Conservation (phyloP, 2,888 invertebrate species). For the Caenorhabditis plicata region DNA sequence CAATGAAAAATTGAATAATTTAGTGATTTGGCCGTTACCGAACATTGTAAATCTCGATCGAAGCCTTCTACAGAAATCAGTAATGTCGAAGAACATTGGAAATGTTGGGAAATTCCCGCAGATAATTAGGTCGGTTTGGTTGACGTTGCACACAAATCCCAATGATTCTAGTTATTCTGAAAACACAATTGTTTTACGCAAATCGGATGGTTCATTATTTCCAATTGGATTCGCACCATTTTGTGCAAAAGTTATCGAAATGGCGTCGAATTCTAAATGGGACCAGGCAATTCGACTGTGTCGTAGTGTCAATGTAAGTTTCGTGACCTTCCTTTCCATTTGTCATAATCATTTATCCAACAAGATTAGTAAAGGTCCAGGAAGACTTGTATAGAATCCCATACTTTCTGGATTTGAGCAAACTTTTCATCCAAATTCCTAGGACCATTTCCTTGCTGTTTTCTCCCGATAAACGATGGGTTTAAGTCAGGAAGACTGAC, state of each 20-base stretch:
- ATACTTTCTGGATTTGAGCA: too few relatives aligned
- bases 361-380: too few relatives aligned
- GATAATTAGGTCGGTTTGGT: too few relatives aligned
- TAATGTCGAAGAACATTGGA: conserved; percentile 68
- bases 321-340: too few relatives aligned
- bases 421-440: too few relatives aligned
- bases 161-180: conserved; percentile 48
- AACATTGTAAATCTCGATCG: conserved; percentile 76
- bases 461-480: too few relatives aligned
- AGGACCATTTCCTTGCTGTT: too few relatives aligned
- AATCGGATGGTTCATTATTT: conserved; percentile 85
- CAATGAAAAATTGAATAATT: conserved; percentile 2
- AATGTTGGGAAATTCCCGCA: conserved; percentile 59
- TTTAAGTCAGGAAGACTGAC: too few relatives aligned
- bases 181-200: conserved; percentile 78
- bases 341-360: too few relatives aligned
- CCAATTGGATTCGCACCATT: conserved; percentile 77
- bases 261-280: conserved; percentile 75
- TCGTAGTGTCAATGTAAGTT: conserved; percentile 72
- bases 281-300: conserved; percentile 82
- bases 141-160: too few relatives aligned
- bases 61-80: conserved; percentile 74
- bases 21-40: conserved; percentile 80
- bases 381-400: too few relatives aligned
- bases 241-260: conserved; percentile 68